Percentiles rank a stretch among this genome's conserved stretches.
phyloP scores from a whole-genome alignment of 2,888 invertebrate genomes.

The Hypomecis punctinalis region DNA sequence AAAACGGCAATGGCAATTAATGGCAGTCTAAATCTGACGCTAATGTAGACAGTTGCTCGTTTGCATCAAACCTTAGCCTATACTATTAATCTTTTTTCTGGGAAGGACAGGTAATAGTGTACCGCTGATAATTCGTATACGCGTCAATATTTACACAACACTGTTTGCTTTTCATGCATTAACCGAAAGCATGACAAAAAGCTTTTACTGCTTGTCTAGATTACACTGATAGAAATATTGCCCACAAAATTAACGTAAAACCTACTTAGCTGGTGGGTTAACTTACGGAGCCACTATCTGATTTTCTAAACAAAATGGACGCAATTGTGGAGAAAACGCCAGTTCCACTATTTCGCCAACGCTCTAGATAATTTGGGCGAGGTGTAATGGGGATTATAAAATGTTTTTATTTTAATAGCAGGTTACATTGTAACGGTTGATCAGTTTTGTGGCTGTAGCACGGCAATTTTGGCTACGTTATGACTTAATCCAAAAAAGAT shows the following conservation, averaged over 20 bases:
- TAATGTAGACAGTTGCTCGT: no score
- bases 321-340: no score
- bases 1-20: no score
- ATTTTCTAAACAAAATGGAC: neutral
- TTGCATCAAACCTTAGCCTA: no score
- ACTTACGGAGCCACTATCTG: neutral
- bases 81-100: constrained; percentile 6
- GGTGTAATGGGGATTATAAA: neutral
- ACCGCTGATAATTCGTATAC: constrained; percentile 22
- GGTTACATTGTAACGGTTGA: neutral
- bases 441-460: neutral
- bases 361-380: neutral
- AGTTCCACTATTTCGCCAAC: neutral
- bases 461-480: neutral
- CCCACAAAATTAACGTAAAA: constrained; percentile 8
- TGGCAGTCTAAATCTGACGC: no score
- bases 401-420: neutral
- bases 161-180: constrained; percentile 30
- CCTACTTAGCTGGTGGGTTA: neutral
- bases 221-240: constrained; percentile 31
- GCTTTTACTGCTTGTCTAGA: constrained; percentile 47
- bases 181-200: constrained; percentile 44
- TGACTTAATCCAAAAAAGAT: neutral
- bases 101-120: constrained; percentile 4
- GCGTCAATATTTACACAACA: constrained; percentile 33